Evolutionary conservation across 2,113 vertebrate genomes (phyloP), one percentile per base, ranked within the genome.

Genomic region (Vidua chalybeata): DNA sequence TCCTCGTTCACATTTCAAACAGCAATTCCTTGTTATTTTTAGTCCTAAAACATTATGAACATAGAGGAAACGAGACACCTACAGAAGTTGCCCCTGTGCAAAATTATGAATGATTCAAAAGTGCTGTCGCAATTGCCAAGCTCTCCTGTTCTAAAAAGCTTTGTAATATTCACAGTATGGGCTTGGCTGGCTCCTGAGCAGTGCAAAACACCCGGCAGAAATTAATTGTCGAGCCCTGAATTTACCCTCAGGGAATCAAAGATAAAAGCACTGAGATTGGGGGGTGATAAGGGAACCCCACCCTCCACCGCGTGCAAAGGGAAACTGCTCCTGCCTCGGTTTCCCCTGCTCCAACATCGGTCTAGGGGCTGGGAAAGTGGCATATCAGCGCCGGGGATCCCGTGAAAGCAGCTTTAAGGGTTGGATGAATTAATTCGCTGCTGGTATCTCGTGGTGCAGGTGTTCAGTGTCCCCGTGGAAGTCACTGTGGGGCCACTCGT

Each of bases 101-200:
- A 67, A 93, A 88, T 67, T 85, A 89, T 88, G 93, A 95, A 95
- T 95, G 93, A 93, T 97, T 94, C 93, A 93, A 63, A 91, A 94
- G 59, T 56, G 72, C 78, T 64, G 87, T 48, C 3, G 76, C 84
- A 90, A 45, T 68, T 67, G 48, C 87, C 94, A 87, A 62, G 48
- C 45, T 87, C 84, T 87, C 68, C 73, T 78, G 58, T 51, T 54
- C 69, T 87, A 63, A 77, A 80, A 67, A 74, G 91, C 88, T 92
- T 71, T 89, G 61, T 77, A 51, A 74, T 67, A 73, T 72, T 74
- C 79, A 43, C 56, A 28, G 69, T 19, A 43, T 55, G 94, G 76
- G 63, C 33, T 17, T 77, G 64, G 33, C 35, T 86, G 87, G 59
- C 80, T 89, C 68, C 73, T 7, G 15, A 87, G 69, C 4, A 3